These are phyloP conservation scores for Agrypnus murinus DNA, from an alignment of 2,888 invertebrate species.

Conservation along the genomic window DNA sequence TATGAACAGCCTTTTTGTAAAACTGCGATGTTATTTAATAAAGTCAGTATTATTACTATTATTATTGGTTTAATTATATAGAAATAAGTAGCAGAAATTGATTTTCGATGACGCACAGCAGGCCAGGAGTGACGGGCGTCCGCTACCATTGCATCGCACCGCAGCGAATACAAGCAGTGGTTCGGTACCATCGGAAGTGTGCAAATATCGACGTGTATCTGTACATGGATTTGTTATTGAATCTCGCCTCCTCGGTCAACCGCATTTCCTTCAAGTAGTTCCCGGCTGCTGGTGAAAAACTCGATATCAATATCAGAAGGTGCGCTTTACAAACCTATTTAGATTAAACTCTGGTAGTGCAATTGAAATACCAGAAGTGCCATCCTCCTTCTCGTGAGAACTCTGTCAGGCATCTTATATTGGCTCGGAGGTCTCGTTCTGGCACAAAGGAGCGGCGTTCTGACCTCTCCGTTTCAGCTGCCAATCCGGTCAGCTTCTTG, in stretches of 20 bases:
- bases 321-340: constrained; percentile 50
- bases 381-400: constrained; percentile 49
- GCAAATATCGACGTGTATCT: constrained; percentile 35
- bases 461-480: constrained; percentile 57
- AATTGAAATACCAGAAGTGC: constrained; percentile 54
- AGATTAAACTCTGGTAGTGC: constrained; percentile 51
- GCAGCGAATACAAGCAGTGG: constrained; percentile 12
- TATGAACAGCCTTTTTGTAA: constrained; percentile 5
- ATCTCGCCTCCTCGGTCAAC: no score
- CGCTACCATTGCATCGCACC: constrained; percentile 38
- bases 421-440: constrained; percentile 57
- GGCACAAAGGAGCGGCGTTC: constrained; percentile 59
- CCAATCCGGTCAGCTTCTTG: constrained; percentile 55
- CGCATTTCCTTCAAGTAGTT: constrained; percentile 3
- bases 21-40: constrained; percentile 10
- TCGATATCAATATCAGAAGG: constrained; percentile 24
- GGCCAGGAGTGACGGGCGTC: constrained; percentile 34
- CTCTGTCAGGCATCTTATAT: constrained; percentile 37
- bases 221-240: constrained; percentile 9
- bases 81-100: constrained; percentile 6
- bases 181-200: constrained; percentile 34
- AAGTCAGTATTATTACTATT: not conserved
- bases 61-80: constrained; percentile 3
- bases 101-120: constrained; percentile 23
- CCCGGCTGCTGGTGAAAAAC: not conserved